These are phyloP conservation scores for Lithobates sylvaticus DNA, from an alignment of 2,797 vertebrate species.

Conservation along the genomic window DNA sequence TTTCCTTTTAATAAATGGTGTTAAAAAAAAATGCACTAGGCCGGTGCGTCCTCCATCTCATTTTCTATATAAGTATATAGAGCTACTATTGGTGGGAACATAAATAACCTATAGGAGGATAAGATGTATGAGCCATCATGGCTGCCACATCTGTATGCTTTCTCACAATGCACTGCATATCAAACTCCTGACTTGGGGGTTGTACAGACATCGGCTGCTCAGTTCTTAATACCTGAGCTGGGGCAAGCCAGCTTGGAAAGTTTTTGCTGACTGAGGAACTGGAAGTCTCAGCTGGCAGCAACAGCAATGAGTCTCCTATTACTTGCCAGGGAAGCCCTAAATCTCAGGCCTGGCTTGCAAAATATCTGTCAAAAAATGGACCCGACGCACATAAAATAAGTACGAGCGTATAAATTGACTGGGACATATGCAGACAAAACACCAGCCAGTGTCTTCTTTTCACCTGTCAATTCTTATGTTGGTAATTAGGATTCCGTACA, in stretches of 20 bases:
- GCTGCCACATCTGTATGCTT: not conserved
- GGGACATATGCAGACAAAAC: not conserved
- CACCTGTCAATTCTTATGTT: constrained; percentile 20
- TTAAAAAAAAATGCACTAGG: too few relatives aligned
- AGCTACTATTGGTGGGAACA: not conserved
- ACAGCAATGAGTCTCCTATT: not conserved
- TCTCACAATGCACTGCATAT: too few relatives aligned
- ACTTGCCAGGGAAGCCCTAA: not conserved
- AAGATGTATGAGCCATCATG: not conserved
- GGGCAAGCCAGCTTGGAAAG: not conserved
- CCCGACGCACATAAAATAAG: not conserved
- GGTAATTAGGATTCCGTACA: constrained; percentile 42
- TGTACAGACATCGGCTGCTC: not conserved
- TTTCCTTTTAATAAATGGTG: too few relatives aligned
- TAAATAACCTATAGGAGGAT: not conserved
- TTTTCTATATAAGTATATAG: not conserved
- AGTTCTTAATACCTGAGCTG: not conserved
- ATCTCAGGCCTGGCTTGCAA: not conserved
- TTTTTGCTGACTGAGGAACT: not conserved
- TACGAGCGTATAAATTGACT: not conserved
- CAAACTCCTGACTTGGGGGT: too few relatives aligned
- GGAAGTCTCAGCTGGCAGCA: not conserved
- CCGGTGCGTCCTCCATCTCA: too few relatives aligned
- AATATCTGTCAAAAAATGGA: not conserved
- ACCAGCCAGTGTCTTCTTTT: not conserved